Conservation (phyloP, 2,797 vertebrate species). For the Gymnocypris eckloni region DNA sequence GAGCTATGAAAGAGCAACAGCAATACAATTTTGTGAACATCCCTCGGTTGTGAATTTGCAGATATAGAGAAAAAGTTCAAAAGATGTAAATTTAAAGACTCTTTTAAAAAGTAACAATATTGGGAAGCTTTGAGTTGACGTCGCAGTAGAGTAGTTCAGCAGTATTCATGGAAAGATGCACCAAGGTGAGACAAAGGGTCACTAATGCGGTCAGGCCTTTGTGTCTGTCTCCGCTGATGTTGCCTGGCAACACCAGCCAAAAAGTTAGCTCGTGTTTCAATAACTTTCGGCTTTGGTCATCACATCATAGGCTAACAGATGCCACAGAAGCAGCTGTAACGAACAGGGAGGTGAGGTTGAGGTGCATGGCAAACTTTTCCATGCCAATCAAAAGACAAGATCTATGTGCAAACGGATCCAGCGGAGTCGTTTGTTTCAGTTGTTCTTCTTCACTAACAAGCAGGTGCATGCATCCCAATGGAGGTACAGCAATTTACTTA, state of each 20-base stretch:
- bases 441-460: slow-evolving; percentile 47
- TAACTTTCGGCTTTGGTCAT: slow-evolving; percentile 25
- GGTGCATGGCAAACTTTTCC: neutral
- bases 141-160: neutral
- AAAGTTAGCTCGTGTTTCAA: neutral
- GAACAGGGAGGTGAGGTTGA: slow-evolving; percentile 16
- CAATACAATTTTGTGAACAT: neutral
- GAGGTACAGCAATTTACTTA: slow-evolving; percentile 34
- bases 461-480: slow-evolving; percentile 39
- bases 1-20: slow-evolving; percentile 17
- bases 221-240: neutral
- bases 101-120: neutral
- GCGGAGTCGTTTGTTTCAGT: slow-evolving; percentile 1
- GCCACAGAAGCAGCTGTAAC: slow-evolving; percentile 7
- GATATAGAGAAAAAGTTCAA: neutral
- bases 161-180: neutral
- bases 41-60: neutral
- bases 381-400: slow-evolving; percentile 37
- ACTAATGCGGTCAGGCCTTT: neutral
- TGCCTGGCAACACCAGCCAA: slow-evolving; percentile 21
- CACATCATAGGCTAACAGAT: neutral
- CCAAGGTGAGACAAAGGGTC: slow-evolving; percentile 24
- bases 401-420: neutral
- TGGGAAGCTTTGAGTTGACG: neutral
- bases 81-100: slow-evolving; percentile 1